Evolutionary conservation across 2,113 vertebrate species (phyloP).

Genomic region (Platichthys stellatus): DNA sequence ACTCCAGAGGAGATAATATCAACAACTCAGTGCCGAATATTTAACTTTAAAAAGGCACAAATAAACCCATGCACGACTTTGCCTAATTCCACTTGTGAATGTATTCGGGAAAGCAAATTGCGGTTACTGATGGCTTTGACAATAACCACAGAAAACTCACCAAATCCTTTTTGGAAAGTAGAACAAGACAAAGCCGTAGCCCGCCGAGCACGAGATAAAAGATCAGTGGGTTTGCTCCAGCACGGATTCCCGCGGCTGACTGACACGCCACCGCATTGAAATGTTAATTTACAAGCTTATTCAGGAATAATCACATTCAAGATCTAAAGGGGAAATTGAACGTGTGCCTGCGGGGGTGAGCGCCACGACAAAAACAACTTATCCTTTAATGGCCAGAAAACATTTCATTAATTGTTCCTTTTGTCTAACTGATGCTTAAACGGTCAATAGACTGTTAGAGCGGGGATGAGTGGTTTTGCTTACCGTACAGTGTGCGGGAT

Average conservation of each 20-base stretch:
- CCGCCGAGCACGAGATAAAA: not conserved
- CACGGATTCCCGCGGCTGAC: not conserved
- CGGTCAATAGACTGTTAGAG: constrained; percentile 15
- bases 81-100: not conserved
- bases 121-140: not conserved
- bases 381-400: constrained; percentile 24
- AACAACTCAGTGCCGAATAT: constrained; percentile 4
- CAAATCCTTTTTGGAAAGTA: not conserved
- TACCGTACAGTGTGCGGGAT: constrained; percentile 17
- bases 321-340: not conserved
- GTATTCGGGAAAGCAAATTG: not conserved
- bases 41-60: not conserved
- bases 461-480: constrained; percentile 14
- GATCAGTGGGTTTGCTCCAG: not conserved
- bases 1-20: not conserved
- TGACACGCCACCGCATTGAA: not conserved
- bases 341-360: not conserved
- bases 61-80: not conserved
- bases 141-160: not conserved
- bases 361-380: not conserved
- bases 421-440: constrained; percentile 36
- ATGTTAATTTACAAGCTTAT: not conserved
- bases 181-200: not conserved
- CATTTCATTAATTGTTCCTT: constrained; percentile 15
- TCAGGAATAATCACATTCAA: not conserved